Base-by-base conservation (phyloP, 1,140 invertebrate genomes). In the Aphaenogaster rudis region DNA sequence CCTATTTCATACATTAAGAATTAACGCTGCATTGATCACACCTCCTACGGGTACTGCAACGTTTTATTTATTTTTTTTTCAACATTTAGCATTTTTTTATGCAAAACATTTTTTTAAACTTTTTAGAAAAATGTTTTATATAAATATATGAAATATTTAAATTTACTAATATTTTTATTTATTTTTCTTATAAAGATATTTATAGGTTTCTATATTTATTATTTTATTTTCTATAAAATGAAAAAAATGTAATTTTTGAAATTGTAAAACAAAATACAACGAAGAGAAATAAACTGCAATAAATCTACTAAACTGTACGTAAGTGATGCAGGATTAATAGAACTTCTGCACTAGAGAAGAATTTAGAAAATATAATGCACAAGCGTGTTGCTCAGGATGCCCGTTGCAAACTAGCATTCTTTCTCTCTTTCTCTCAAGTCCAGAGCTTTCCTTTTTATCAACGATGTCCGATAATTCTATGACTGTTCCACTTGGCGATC, bases 301-400 rank as follows among this genome's bases (percentile, higher is more conserved):
- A 6, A 74, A 48, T 39, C 17, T 59, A 42, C 0, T 45, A 28
- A 33, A 33, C 0, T n/a, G 0, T 21, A 36, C 2, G 33, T 3
- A n/a, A 81, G 8, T 4, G 50, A 71, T 28, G 33, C 48, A 42
- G 21, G 13, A 15, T 33, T 80, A 21, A 42, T 54, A 42, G 4
- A 33, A 42, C 5, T 42, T 71, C 8, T n/a, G 11, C 28, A 13
- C 9, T 39, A 28, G 5, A 42, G 5, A 52, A 57, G 13, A 50
- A 71, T 54, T 54, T 57, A 5, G 9, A 71, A 67, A 81, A 45
- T 36, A 50, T 79, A 69, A 48, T 15, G 63, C 33, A 66, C 13
- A 78, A 64, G 1, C 28, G 9, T 36, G 42, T 64, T 79, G 11
- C 28, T 11, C 9, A 66, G n/a, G 45, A 15, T 64, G 15, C 57